Evolutionary conservation across 1,140 invertebrate genomes (phyloP), one percentile per base, ranked within the genome.

Genomic region (Mamestra configurata): DNA sequence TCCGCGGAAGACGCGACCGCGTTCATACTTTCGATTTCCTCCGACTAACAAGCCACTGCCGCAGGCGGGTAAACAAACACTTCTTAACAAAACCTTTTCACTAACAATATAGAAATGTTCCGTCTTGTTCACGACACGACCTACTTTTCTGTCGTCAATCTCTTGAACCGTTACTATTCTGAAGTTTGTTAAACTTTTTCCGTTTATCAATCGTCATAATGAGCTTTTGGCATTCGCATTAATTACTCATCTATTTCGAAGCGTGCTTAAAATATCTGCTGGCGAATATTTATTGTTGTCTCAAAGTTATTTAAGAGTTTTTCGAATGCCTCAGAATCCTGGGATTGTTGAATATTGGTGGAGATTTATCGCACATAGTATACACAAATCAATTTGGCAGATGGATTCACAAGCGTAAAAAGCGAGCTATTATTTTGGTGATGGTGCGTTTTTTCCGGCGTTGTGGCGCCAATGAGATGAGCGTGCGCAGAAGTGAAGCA

Each of bases 11-110:
- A 77, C 43, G 57, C 73, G 15, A n/a, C 59, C 35, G 75, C 24
- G n/a, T 24, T 66, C n/a, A 18, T 40, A 77, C 75, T 77, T 77
- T 77, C 59, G 31, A 77, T 77, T 77, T 77, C 75, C 61, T 77
- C 31, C n/a, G 43, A 53, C 24, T 68, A 68, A 61, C 43, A 11
- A 51, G 40, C 35, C 8, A 24, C 73, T 49, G 43, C 35, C 57
- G n/a, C 57, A 40, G 61, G 31, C 43, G 20, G 27, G 46, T 77
- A 66, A 66, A 68, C 20, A 68, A 70, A 70, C 59, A 37, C 40
- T 40, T 11, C 37, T 61, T 53, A 53, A 77, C 46, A 77, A 53
- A 37, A 66, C 24, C 40, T 77, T 66, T 68, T 68, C 59, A 77
- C 27, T 15, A 24, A 22, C 55, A 1, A 18, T 66, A 61, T 37